Evolutionary conservation across 2,888 invertebrate genomes (phyloP).

Genomic region (Polyommatus icarus): DNA sequence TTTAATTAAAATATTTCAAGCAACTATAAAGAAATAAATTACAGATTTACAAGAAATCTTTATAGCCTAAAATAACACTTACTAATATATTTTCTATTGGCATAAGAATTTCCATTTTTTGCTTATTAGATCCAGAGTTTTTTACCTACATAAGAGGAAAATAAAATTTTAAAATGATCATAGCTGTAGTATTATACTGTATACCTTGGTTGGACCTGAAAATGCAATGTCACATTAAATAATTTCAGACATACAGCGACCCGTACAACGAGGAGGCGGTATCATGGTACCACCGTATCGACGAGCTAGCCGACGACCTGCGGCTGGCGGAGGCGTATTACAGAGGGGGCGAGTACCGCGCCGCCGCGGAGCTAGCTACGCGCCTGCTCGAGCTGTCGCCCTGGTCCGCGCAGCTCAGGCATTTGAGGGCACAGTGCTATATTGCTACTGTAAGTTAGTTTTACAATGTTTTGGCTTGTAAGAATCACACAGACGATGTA

Average conservation of each 20-base stretch:
- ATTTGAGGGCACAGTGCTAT: conserved; percentile 92
- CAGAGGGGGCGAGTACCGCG: conserved; percentile 75
- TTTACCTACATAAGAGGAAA: too few relatives aligned
- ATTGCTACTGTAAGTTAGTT: conserved; percentile 75
- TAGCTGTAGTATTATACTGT: too few relatives aligned
- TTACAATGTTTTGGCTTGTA: too few relatives aligned
- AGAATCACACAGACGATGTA: too few relatives aligned
- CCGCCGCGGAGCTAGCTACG: conserved; percentile 73
- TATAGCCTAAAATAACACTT: too few relatives aligned
- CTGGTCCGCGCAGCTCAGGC: conserved; percentile 91
- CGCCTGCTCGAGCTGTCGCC: conserved; percentile 92
- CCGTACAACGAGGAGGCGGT: conserved; percentile 89
- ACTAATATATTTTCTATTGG: too few relatives aligned
- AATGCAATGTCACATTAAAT: background rate
- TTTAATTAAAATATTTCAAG: background rate
- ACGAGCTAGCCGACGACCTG: conserved; percentile 83
- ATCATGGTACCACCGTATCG: conserved; percentile 84
- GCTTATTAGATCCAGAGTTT: too few relatives aligned
- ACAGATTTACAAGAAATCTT: too few relatives aligned
- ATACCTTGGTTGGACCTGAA: too few relatives aligned
- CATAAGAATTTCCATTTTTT: too few relatives aligned
- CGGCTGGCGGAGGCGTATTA: conserved; percentile 79
- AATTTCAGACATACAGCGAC: conserved; percentile 75
- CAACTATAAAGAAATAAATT: too few relatives aligned
- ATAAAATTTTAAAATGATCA: too few relatives aligned